Evolutionary conservation across 2,797 vertebrate species (phyloP).

Genomic region (Cephalopachus bancanus): DNA sequence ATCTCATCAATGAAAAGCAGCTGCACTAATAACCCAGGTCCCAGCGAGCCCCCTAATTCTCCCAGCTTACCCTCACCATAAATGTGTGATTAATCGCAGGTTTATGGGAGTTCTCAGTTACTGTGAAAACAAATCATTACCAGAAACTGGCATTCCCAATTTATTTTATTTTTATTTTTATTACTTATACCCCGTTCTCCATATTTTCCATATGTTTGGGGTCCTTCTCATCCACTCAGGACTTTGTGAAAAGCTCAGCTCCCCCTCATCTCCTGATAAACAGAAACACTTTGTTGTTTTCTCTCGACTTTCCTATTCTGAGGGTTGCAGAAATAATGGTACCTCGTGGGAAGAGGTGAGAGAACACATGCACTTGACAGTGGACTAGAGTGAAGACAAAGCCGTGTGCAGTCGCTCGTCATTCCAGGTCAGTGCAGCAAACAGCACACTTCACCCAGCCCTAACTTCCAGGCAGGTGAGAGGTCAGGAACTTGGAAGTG

Average conservation of each 20-base stretch:
- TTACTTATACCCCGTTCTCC: conserved; percentile 88
- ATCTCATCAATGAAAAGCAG: conserved; percentile 82
- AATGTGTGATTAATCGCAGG: conserved; percentile 87
- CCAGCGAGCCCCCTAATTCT: conserved; percentile 82
- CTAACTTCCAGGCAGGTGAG: background rate
- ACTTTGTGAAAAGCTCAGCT: conserved; percentile 80
- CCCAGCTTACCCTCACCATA: conserved; percentile 82
- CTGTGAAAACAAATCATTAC: conserved; percentile 91
- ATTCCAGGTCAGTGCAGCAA: no score
- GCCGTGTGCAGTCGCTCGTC: rapidly evolving
- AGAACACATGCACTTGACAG: background rate
- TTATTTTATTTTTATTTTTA: conserved; percentile 92
- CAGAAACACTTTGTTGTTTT: conserved; percentile 67
- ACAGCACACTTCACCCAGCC: background rate
- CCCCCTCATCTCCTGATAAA: conserved; percentile 71
- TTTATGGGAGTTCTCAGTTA: conserved; percentile 88
- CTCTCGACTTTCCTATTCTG: conserved; percentile 26
- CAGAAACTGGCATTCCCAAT: conserved; percentile 87
- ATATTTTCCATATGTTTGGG: conserved; percentile 87
- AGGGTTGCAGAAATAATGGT: background rate
- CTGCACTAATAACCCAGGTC: conserved; percentile 78
- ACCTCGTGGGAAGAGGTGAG: background rate
- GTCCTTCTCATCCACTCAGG: conserved; percentile 73
- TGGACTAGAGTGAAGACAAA: background rate
- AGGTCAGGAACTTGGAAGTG: no score